Evolutionary conservation across 2,113 vertebrate species (phyloP).

Genomic region (Gymnogyps californianus): DNA sequence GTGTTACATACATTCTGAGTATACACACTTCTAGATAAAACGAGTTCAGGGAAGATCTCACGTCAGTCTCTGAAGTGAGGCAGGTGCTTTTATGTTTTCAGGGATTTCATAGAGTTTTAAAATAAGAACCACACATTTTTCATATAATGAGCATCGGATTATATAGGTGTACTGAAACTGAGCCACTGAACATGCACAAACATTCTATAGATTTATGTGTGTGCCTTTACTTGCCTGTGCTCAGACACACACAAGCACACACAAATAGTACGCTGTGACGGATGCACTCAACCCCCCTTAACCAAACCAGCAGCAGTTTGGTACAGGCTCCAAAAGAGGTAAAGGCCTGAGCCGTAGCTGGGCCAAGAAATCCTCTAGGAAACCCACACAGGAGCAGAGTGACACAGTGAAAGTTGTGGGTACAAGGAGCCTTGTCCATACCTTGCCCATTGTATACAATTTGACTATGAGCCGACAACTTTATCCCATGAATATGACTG

Average conservation of each 20-base stretch:
- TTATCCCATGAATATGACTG: no score
- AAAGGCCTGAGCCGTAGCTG: no score
- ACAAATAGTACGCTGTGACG: background rate
- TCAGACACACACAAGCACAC: background rate
- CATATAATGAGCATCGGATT: accelerated
- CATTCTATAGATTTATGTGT: background rate
- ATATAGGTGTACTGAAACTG: background rate
- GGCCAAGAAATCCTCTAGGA: no score
- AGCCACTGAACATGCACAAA: background rate
- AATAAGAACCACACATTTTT: background rate
- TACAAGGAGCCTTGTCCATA: no score
- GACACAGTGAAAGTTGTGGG: no score
- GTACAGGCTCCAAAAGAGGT: no score
- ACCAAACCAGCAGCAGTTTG: no score
- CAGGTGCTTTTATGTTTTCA: background rate
- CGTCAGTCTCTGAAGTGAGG: background rate
- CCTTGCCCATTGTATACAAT: no score
- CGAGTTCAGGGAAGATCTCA: background rate
- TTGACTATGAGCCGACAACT: no score
- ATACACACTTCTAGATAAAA: background rate
- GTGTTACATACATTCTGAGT: background rate
- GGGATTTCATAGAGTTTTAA: background rate
- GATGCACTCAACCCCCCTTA: no score
- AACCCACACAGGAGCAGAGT: no score
- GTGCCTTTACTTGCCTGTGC: background rate